phyloP scores from a whole-genome alignment of 2,113 vertebrate species.

The Hemicordylus capensis region DNA sequence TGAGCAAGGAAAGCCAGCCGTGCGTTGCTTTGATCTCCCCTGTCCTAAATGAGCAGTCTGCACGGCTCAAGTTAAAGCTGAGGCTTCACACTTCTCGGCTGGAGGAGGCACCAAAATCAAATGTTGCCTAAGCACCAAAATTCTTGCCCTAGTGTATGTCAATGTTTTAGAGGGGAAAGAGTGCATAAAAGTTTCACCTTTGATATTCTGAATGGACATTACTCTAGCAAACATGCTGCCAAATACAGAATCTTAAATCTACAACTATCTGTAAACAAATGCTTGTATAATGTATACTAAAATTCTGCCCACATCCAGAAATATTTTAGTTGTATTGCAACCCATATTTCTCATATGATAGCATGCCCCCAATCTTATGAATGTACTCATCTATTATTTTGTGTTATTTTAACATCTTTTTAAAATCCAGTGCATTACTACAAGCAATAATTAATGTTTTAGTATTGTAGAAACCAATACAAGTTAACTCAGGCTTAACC shows the following conservation, averaged over 20 bases:
- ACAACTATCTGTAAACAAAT: neutral
- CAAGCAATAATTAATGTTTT: neutral
- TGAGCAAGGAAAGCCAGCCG: too few species aligned
- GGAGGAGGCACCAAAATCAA: too few species aligned
- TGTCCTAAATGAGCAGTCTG: too few species aligned
- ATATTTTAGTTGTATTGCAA: neutral
- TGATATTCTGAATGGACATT: neutral
- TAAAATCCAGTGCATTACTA: too few species aligned
- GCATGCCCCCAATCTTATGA: too few species aligned
- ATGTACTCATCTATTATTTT: neutral
- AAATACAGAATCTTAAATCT: neutral
- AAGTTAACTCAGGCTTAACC: neutral
- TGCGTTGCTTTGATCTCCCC: too few species aligned
- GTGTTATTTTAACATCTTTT: neutral
- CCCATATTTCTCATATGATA: neutral
- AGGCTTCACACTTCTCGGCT: too few species aligned
- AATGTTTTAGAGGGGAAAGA: neutral
- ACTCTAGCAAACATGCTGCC: neutral
- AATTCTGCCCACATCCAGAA: neutral
- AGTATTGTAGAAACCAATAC: neutral
- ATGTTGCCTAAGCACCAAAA: too few species aligned
- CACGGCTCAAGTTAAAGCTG: too few species aligned
- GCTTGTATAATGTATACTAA: neutral
- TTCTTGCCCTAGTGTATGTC: neutral
- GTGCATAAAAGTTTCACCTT: neutral